These are phyloP conservation scores for Muricea muricata DNA, from an alignment of 92 coral and sea anemone species.

Conservation along the genomic window DNA sequence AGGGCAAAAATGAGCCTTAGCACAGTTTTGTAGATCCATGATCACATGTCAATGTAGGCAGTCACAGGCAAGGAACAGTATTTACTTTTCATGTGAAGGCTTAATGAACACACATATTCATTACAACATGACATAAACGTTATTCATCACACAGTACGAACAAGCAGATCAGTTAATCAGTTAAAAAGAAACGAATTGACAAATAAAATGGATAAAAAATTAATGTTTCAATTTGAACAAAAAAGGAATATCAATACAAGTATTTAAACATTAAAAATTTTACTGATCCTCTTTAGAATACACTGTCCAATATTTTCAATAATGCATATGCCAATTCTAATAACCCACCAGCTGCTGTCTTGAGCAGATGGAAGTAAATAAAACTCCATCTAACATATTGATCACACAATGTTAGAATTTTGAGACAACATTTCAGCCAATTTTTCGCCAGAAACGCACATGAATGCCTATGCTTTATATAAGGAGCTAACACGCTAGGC, in stretches of 20 bases:
- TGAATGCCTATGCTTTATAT: background rate
- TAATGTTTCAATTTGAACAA: background rate
- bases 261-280: background rate
- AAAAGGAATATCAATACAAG: background rate
- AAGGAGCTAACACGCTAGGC: constrained; percentile 4
- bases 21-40: too few relatives aligned
- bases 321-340: background rate
- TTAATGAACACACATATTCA: background rate
- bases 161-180: too few relatives aligned
- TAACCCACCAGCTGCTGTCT: background rate
- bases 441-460: background rate
- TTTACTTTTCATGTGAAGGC: too few relatives aligned
- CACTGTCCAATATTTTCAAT: background rate
- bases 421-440: background rate
- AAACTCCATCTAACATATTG: background rate
- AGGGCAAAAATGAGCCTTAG: too few relatives aligned
- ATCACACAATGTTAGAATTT: background rate
- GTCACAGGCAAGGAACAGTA: too few relatives aligned
- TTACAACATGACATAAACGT: background rate
- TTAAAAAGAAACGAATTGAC: too few relatives aligned
- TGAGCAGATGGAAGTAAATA: background rate
- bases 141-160: background rate
- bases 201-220: background rate
- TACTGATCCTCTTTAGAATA: background rate
- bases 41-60: too few relatives aligned